These are phyloP conservation scores for Tarsius wallacei DNA, from an alignment of 2,797 vertebrate species.

Conservation along the genomic window DNA sequence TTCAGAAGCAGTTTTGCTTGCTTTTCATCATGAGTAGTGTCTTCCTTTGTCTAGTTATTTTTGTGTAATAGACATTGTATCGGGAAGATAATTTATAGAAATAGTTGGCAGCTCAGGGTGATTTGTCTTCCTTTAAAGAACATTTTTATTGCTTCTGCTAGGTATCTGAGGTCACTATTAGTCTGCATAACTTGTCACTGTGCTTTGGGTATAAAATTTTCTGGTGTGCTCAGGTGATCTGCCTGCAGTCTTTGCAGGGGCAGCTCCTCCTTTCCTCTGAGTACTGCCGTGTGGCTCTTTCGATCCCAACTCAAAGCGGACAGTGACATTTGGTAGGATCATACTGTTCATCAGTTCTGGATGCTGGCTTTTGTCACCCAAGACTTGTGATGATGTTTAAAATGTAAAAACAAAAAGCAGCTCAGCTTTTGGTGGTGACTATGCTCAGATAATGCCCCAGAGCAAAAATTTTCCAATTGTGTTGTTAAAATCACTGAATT, in stretches of 20 bases:
- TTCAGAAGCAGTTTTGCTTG: background rate
- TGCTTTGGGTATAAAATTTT: background rate
- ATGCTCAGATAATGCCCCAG: background rate
- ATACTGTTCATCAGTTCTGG: background rate
- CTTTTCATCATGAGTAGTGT: background rate
- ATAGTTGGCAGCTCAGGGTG: background rate
- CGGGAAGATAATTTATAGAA: slow-evolving; percentile 2
- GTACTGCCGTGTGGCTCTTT: background rate
- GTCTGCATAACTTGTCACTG: background rate
- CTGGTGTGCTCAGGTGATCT: background rate
- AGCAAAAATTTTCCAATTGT: background rate
- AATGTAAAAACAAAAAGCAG: background rate
- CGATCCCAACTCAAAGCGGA: background rate
- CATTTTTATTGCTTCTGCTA: background rate
- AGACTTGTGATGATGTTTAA: background rate
- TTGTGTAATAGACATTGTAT: background rate
- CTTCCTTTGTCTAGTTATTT: background rate
- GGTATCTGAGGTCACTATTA: background rate
- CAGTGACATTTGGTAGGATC: background rate
- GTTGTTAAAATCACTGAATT: slow-evolving; percentile 13
- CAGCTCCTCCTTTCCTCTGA: background rate
- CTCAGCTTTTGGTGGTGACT: background rate
- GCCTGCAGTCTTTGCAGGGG: background rate
- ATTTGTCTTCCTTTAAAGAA: background rate
- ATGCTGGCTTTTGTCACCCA: background rate